phyloP scores from a whole-genome alignment of 2,797 vertebrate genomes.

The Eidolon dupreanum region DNA sequence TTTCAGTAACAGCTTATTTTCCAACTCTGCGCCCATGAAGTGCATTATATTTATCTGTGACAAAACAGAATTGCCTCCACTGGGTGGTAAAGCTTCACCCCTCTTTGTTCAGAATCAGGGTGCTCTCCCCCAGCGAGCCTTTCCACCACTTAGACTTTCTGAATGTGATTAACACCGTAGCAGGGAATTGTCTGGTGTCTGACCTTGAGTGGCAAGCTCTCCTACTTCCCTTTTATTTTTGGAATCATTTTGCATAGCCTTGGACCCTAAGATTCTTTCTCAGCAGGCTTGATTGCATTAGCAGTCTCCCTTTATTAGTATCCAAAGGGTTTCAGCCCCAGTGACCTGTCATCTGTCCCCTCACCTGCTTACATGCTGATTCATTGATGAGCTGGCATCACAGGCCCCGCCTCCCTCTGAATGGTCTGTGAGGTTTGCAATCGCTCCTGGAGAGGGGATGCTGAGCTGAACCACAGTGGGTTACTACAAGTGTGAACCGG shows the following conservation, averaged over 20 bases:
- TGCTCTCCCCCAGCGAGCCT: neutral
- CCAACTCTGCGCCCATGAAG: neutral
- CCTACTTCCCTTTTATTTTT: neutral
- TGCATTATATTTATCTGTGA: neutral
- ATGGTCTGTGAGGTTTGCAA: constrained; percentile 90
- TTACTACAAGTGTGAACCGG: constrained; percentile 72
- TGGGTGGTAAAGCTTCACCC: neutral
- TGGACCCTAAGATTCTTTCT: neutral
- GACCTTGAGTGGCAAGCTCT: constrained; percentile 55
- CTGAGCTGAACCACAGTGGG: constrained; percentile 79
- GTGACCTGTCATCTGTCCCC: constrained; percentile 74
- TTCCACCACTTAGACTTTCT: neutral
- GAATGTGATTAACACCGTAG: constrained; percentile 27
- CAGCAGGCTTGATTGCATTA: neutral
- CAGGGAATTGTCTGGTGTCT: constrained; percentile 42
- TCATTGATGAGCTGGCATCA: constrained; percentile 84
- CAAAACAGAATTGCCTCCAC: neutral
- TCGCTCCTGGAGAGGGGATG: constrained; percentile 90
- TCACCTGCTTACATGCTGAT: constrained; percentile 86
- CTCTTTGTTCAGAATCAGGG: neutral
- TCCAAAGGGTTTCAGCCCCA: neutral
- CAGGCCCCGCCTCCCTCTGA: constrained; percentile 90
- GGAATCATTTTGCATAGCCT: neutral
- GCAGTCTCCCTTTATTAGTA: neutral
- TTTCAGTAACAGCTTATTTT: neutral